Percentiles rank a stretch among this genome's conserved stretches.
phyloP scores from a whole-genome alignment of 2,113 vertebrate genomes.

The Hippocampus abdominalis region DNA sequence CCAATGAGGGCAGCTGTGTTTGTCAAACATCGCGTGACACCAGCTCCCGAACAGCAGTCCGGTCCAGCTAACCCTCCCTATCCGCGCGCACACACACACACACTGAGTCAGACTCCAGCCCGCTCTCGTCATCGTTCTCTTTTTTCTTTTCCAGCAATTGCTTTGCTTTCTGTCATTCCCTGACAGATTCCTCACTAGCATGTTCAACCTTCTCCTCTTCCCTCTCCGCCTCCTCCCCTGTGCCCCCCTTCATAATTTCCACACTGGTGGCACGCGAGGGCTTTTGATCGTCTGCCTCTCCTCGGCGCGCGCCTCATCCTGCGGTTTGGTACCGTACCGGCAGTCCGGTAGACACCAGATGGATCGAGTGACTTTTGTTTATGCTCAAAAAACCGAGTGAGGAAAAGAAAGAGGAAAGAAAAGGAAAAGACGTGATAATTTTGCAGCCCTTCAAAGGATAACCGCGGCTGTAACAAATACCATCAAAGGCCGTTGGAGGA shows the following conservation, averaged over 20 bases:
- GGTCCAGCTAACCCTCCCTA: constrained; percentile 50
- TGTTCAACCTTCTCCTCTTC: constrained; percentile 66
- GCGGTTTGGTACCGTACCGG: constrained; percentile 55
- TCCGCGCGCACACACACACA: constrained; percentile 26
- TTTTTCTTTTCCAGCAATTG: constrained; percentile 64
- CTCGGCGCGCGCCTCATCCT: constrained; percentile 38
- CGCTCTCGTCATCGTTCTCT: constrained; percentile 56
- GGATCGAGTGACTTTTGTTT: constrained; percentile 68
- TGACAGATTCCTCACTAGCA: constrained; percentile 75
- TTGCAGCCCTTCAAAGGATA: constrained; percentile 63
- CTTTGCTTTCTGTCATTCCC: constrained; percentile 73
- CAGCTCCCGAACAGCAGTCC: constrained; percentile 60
- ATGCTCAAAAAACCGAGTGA: constrained; percentile 53
- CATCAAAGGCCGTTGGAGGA: constrained; percentile 59
- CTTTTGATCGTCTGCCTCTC: constrained; percentile 73
- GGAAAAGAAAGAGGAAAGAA: constrained; percentile 30
- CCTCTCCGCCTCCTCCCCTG: constrained; percentile 44
- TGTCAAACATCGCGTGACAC: constrained; percentile 77
- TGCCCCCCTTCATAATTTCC: constrained; percentile 66
- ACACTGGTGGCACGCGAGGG: constrained; percentile 71
- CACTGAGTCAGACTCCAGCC: constrained; percentile 44
- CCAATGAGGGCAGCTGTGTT: constrained; percentile 68
- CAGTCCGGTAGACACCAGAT: constrained; percentile 54
- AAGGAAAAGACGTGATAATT: constrained; percentile 61
- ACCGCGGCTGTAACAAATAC: constrained; percentile 52